Base-by-base conservation (phyloP, 2,888 invertebrate genomes). In the Tachina lurida region DNA sequence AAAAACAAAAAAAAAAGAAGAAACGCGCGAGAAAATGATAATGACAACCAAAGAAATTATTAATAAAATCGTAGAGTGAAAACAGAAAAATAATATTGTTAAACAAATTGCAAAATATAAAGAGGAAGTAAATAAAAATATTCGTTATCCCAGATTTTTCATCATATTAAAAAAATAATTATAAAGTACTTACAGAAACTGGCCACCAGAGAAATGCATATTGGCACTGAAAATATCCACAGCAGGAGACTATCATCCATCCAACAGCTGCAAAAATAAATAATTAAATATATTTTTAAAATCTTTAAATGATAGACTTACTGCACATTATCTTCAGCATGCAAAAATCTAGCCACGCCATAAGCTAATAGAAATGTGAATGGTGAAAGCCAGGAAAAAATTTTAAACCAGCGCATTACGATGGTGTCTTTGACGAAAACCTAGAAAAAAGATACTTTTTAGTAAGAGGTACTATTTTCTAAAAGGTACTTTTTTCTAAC, bases 381-480 rank as follows among this genome's bases (percentile, higher is more conserved):
- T 0, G 96, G 95, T 0, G 94, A 89, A 0, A 94, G 93, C 97
- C 97, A 97, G 63, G 96, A 96, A 56, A 96, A 91, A 0, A 94
- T 90, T 85, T 95, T 94, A 91, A 96, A 96, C 94, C 95, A 95
- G 73, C 94, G 94, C 94, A 96, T 94, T 3, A 96, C 95, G 70
- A 95, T 94, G 75, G 95, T 94, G 88, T 96, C 96, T 88, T 95
- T 94, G 52, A 96, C 95, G 91, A 97, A 97, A 17, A 97, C 94
- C 94, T 94, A 90, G 8, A 73, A 82, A 2, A 2, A 31, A 31
- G 31, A 4, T 31, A 31, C 31, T 31, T 31, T 31, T 31, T 31
- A 4, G 3, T 31, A 31, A 3, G 4, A 31, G 4, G 31, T 4
- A 31, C 31, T 31, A 4, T 31, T 31, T 31, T 31, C 0, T 2